phyloP scores from a whole-genome alignment of 2,888 invertebrate species.

The Xanthia icteritia region DNA sequence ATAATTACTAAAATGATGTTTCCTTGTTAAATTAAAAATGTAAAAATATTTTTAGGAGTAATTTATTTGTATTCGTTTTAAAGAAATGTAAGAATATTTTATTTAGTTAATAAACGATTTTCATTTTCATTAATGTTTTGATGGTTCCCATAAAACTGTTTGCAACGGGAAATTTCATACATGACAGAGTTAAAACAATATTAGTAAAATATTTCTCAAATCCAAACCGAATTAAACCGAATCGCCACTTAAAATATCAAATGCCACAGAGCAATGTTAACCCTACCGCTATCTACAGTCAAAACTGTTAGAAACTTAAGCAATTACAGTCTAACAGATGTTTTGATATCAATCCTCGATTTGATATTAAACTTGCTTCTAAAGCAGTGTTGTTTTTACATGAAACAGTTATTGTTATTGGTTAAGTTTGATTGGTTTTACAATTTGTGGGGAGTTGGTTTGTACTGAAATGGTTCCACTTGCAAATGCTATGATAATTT shows the following conservation, averaged over 20 bases:
- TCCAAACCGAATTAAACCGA: too few species aligned
- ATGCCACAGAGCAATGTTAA: constrained; percentile 31
- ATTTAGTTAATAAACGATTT: too few species aligned
- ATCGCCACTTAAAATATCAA: neutral
- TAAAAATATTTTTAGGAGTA: too few species aligned
- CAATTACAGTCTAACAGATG: constrained; percentile 60
- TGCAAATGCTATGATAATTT: neutral
- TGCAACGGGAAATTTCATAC: too few species aligned
- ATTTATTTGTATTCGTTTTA: too few species aligned
- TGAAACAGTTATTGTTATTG: constrained; percentile 59
- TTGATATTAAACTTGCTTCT: constrained; percentile 49
- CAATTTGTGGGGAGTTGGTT: constrained; percentile 9
- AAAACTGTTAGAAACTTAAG: constrained; percentile 53
- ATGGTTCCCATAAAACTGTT: too few species aligned
- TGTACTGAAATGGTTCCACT: neutral
- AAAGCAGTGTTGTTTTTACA: constrained; percentile 62
- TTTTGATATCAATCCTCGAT: constrained; percentile 55
- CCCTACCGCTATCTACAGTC: constrained; percentile 33
- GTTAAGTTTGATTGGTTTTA: constrained; percentile 64
- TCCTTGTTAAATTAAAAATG: too few species aligned
- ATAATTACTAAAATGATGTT: too few species aligned
- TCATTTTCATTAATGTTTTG: too few species aligned
- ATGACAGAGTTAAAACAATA: too few species aligned
- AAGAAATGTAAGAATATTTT: too few species aligned
- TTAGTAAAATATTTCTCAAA: too few species aligned